Conservation (phyloP, 2,797 vertebrate genomes). For the Hoplostethus mediterraneus region DNA sequence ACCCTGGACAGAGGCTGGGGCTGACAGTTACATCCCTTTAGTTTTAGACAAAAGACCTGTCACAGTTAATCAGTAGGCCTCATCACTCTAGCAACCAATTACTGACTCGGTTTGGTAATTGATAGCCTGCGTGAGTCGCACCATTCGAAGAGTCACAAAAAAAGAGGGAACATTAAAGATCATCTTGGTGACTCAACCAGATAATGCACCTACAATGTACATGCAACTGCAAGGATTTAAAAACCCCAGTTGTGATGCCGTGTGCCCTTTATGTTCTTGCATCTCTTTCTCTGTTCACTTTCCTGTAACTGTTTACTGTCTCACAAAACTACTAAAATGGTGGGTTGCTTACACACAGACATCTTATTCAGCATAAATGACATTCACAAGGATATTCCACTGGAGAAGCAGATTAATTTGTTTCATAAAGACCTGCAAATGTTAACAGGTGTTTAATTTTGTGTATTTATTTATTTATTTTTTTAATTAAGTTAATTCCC, state of each 20-base stretch:
- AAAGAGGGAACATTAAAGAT: constrained; percentile 3
- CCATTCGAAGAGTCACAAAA: neutral
- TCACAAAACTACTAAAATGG: constrained; percentile 8
- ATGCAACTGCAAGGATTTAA: neutral
- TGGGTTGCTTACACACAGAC: neutral
- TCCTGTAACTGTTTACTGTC: constrained; percentile 17
- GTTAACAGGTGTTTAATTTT: constrained; percentile 10
- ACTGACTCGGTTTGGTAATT: constrained; percentile 60
- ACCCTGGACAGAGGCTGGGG: constrained; percentile 50
- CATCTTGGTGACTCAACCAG: neutral
- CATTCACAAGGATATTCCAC: neutral
- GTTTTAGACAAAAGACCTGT: constrained; percentile 67
- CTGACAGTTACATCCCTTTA: constrained; percentile 61
- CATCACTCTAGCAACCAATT: constrained; percentile 64
- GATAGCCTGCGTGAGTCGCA: constrained; percentile 15
- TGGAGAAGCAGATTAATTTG: neutral
- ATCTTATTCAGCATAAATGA: constrained; percentile 11
- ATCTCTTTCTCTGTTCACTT: constrained; percentile 13
- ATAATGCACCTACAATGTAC: neutral
- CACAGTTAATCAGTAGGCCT: constrained; percentile 54
- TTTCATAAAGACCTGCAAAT: constrained; percentile 4
- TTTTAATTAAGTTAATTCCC: neutral
- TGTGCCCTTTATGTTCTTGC: neutral
- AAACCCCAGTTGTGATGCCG: neutral
- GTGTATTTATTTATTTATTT: neutral